phyloP scores from a whole-genome alignment of 2,888 invertebrate genomes.

The Netelia melanura region DNA sequence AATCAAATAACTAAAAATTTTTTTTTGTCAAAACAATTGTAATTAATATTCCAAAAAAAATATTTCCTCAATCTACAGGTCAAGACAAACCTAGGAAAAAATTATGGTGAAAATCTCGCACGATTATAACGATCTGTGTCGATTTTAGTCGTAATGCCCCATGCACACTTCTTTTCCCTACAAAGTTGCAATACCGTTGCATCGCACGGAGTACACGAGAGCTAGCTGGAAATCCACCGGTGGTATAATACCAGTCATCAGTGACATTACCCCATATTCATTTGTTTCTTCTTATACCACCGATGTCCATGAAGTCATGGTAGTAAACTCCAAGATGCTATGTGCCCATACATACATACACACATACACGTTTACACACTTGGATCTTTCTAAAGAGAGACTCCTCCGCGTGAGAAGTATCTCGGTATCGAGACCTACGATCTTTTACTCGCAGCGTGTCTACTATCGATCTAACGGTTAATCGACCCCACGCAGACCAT shows the following conservation, averaged over 20 bases:
- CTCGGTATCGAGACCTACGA: conserved; percentile 66
- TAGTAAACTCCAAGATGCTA: conserved; percentile 1
- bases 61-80: too few relatives aligned
- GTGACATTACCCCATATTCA: conserved; percentile 66
- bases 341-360: not conserved
- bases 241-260: conserved; percentile 66
- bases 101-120: too few relatives aligned
- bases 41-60: too few relatives aligned
- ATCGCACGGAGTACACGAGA: not conserved
- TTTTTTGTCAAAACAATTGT: too few relatives aligned
- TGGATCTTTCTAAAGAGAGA: conserved; percentile 31
- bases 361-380: not conserved
- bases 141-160: too few relatives aligned
- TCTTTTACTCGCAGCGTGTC: conserved; percentile 60
- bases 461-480: conserved; percentile 69
- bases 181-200: conserved; percentile 53
- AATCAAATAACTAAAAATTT: too few relatives aligned
- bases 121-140: too few relatives aligned
- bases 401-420: conserved; percentile 67
- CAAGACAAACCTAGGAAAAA: too few relatives aligned
- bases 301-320: conserved; percentile 28
- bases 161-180: conserved; percentile 15
- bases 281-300: conserved; percentile 56
- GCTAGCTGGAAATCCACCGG: conserved; percentile 29
- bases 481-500: conserved; percentile 69